phyloP scores from a whole-genome alignment of 2,113 vertebrate species.

The Heterocephalus glaber region DNA sequence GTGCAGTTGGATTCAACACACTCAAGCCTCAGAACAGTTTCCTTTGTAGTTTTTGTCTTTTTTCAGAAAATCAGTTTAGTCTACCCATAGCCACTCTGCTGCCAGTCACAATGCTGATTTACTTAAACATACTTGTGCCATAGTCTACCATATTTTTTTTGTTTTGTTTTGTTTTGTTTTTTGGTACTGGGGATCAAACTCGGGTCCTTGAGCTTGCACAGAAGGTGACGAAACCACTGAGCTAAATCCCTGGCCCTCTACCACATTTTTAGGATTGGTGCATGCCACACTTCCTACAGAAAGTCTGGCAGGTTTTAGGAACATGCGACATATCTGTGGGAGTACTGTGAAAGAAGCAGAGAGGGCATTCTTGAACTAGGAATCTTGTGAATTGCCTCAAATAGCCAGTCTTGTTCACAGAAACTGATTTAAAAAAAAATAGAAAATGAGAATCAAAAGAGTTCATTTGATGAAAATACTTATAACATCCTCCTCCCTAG shows the following conservation, averaged over 20 bases:
- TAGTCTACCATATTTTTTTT: no score
- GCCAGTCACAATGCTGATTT: not conserved
- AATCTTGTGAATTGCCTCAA: not conserved
- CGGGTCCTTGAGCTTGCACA: no score
- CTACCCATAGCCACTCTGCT: not conserved
- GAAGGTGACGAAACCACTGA: no score
- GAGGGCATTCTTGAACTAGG: not conserved
- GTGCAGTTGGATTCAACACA: not conserved
- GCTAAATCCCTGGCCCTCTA: no score
- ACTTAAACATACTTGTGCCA: not conserved
- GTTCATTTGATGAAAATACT: not conserved
- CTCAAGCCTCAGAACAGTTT: not conserved
- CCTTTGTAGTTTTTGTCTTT: not conserved
- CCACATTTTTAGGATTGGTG: not conserved
- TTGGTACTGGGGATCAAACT: no score
- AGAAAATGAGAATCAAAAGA: not conserved
- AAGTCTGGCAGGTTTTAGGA: not conserved
- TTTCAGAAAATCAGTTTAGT: not conserved
- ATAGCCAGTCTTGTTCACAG: not conserved
- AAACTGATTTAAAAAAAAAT: constrained; percentile 23
- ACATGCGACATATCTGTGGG: not conserved
- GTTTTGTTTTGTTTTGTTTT: no score
- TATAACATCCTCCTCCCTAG: not conserved
- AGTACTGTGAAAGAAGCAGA: not conserved
- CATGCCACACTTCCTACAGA: not conserved